Evolutionary conservation across 2,113 vertebrate species (phyloP), one percentile per base, ranked within the genome.

Genomic region (Oophaga pumilio): DNA sequence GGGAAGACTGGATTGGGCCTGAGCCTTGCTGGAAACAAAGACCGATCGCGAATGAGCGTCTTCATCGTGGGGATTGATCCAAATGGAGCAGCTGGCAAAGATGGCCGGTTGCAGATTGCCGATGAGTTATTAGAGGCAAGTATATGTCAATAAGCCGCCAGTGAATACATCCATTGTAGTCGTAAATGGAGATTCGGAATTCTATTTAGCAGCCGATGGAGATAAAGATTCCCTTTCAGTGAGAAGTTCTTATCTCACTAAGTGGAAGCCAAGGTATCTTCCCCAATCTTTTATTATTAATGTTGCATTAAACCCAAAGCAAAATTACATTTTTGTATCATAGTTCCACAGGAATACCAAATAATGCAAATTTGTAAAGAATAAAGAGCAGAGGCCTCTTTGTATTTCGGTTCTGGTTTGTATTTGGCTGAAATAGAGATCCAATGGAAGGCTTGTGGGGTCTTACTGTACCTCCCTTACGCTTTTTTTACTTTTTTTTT

Each of bases 61-160:
- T 99, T 99, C 86, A 93, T 99, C 90, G 97, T 99, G 92, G 97
- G 97, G 77, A 99, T 99, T 89, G 97, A 99, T 89, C 97, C 97
- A 91, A 95, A 91, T 52, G 98, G 98, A 89, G 97, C 98, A 43
- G 97, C 97, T 9, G 96, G 97, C n/a, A 95, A 91, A 92, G 98
- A 99, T 59, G 96, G 96, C 66, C 95, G 96, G 22, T 94, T 99
- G 68, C 92, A 96, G 49, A 95, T 99, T 90, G 98, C 97, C 56
- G 98, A 99, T 88, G 98, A 99, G 89, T 95, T 99, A 89, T 93
- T 99, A 84, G 98, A 99, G 96, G 98, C 98, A 90, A 95, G 94
- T 92, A 89, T 89, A 82, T 74, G 62, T 80, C 76, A 82, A 49
- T 60, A 60, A 69, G 26, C 78, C 49, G 26, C 76, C 20, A 71